A percentile compares a stretch with the other conserved stretches of the same genome.
Conservation (phyloP, 2,797 vertebrate genomes). For the Erpetoichthys calabaricus region DNA sequence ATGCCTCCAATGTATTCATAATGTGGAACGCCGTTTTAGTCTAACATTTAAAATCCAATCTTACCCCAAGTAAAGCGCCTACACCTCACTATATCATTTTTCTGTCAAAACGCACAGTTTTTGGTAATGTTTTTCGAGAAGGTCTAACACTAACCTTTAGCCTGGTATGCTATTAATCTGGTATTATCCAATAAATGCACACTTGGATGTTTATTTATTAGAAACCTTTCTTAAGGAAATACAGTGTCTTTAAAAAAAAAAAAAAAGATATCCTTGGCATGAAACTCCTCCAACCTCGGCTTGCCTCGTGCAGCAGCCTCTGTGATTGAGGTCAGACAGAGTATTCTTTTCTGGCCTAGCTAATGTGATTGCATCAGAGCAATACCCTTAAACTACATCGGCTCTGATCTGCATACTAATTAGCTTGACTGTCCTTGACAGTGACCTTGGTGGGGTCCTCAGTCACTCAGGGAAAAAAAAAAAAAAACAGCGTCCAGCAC, state of each 20-base stretch:
- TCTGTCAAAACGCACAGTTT: too few species aligned
- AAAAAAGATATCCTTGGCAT: constrained; percentile 17
- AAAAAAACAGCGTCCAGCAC: constrained; percentile 65
- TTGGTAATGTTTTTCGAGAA: too few species aligned
- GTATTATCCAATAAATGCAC: too few species aligned
- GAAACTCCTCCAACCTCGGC: constrained; percentile 22
- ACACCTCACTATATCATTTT: too few species aligned
- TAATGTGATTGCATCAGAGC: constrained; percentile 92
- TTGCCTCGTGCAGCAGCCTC: constrained; percentile 37
- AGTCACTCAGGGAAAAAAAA: constrained; percentile 67
- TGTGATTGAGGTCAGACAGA: constrained; percentile 77
- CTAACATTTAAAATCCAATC: too few species aligned
- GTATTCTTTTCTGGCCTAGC: constrained; percentile 75
- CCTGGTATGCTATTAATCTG: too few species aligned
- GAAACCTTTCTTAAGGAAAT: constrained; percentile 3
- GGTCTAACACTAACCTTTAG: too few species aligned
- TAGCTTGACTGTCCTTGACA: constrained; percentile 71
- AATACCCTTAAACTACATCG: constrained; percentile 82
- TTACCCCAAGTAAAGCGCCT: too few species aligned
- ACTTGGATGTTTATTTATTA: constrained; percentile 9
- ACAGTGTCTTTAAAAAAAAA: constrained; percentile 19
- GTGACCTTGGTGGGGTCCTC: constrained; percentile 68
- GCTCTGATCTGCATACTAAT: constrained; percentile 93
- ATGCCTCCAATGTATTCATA: too few species aligned
- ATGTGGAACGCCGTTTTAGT: too few species aligned